Evolutionary conservation across 2,113 vertebrate genomes (phyloP).

Genomic region (Upupa epops): DNA sequence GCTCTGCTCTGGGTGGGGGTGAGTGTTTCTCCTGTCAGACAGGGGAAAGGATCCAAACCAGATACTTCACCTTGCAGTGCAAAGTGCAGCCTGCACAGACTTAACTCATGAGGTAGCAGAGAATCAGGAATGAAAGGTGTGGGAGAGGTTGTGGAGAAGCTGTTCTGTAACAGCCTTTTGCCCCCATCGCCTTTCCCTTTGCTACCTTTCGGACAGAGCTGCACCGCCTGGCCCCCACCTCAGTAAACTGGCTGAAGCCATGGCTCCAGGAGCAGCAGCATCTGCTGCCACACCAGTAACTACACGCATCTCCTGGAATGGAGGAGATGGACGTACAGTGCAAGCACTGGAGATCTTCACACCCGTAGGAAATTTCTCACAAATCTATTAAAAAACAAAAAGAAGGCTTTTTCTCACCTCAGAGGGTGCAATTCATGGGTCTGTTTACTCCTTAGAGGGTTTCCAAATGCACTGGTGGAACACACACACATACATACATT

Average conservation of each 20-base stretch:
- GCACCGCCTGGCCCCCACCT: background rate
- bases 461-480: background rate
- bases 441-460: background rate
- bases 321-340: fast-evolving
- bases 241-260: background rate
- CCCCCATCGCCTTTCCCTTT: background rate
- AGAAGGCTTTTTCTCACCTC: background rate
- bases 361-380: background rate
- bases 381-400: background rate
- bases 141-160: background rate
- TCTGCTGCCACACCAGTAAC: background rate
- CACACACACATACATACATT: too few relatives aligned
- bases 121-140: background rate
- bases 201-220: background rate
- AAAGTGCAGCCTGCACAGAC: background rate
- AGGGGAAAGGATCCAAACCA: background rate
- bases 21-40: fast-evolving
- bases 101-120: background rate
- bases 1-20: background rate
- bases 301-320: background rate
- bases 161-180: background rate
- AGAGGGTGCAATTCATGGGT: background rate
- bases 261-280: background rate
- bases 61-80: background rate
- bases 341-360: background rate